These are phyloP conservation scores for Pollicipes pollicipes DNA, from an alignment of 1,140 invertebrate species.

Conservation along the genomic window DNA sequence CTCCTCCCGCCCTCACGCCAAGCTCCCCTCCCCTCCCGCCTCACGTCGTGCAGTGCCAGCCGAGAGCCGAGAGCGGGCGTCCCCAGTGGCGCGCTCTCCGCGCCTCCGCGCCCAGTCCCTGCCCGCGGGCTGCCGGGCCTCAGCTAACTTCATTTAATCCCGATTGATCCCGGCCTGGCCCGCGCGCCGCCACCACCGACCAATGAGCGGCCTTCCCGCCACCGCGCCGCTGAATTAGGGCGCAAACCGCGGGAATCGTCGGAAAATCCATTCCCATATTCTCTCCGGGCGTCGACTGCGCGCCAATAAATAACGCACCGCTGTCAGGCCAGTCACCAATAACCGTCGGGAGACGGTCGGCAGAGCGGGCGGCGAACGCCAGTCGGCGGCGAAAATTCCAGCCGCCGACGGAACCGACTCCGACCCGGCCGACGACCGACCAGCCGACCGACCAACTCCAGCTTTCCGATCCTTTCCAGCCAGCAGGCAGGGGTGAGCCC, in stretches of 20 bases:
- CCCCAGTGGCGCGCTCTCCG: no score
- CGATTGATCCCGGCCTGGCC: neutral
- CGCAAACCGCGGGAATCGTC: neutral
- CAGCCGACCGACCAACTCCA: neutral
- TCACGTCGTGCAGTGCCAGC: no score
- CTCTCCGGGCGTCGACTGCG: neutral
- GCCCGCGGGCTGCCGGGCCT: no score
- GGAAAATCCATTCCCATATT: neutral
- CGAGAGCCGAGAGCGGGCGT: no score
- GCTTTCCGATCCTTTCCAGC: neutral
- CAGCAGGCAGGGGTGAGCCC: no score
- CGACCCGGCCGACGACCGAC: no score
- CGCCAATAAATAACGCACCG: neutral
- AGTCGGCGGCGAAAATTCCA: neutral
- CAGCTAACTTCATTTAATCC: conserved; percentile 20
- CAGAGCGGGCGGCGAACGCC: no score
- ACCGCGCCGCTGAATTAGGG: neutral
- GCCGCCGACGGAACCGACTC: neutral
- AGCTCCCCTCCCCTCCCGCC: no score
- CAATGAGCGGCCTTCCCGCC: neutral
- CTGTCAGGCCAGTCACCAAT: neutral
- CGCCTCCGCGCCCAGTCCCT: no score
- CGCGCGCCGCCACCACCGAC: neutral
- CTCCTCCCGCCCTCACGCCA: no score
- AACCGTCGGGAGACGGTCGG: neutral